Base-by-base conservation (phyloP, 2,888 invertebrate genomes). In the Cryptops parisi region DNA sequence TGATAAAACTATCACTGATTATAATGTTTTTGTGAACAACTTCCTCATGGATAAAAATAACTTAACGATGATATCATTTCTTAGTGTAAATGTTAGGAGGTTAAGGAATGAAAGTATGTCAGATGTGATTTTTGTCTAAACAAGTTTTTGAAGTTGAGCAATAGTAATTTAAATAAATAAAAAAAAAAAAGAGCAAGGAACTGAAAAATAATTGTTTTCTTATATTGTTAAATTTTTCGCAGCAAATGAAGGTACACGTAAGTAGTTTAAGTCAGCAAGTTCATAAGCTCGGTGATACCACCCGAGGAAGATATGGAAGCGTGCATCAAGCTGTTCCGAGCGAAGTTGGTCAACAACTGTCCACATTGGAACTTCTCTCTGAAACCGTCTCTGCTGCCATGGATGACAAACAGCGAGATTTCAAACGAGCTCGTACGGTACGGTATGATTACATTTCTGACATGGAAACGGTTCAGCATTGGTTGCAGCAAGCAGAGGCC, bases 331-430 rank as follows among this genome's bases (percentile, higher is more conserved):
- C 75, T 44, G 68, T 78, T 58, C 82, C 88, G 56, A 80, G 81
- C 59, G 87, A 88, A 75, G 76, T 86, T 58, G 77, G 78, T 57
- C 83, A 85, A 70, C 80, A 85, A 72, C 73, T 89, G 60, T 86
- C 85, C 48, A 78, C 82, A 58, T 74, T 90, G 64, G 90, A 90
- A 70, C 71, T 90, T 60, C 74, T 84, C 53, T 78, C 83, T 47
- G 90, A 91, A 70, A 79, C 81, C 58, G 75, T 86, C 53, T 76
- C 78, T 51, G 81, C 80, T 62, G 78, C 79, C 48, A 84, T 90
- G 84, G 89, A 88, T 65, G 85, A 86, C 65, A 87, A 87, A 69
- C 81, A 83, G 64, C 78, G 84, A 67, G 87, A 88, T 68, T 83
- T 84, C 72, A 86, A 87, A 68, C 80, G 87, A 58, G 90, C 89